Evolutionary conservation across 2,888 invertebrate genomes (phyloP), one percentile per base, ranked within the genome.

Genomic region (Noctua fimbriata): DNA sequence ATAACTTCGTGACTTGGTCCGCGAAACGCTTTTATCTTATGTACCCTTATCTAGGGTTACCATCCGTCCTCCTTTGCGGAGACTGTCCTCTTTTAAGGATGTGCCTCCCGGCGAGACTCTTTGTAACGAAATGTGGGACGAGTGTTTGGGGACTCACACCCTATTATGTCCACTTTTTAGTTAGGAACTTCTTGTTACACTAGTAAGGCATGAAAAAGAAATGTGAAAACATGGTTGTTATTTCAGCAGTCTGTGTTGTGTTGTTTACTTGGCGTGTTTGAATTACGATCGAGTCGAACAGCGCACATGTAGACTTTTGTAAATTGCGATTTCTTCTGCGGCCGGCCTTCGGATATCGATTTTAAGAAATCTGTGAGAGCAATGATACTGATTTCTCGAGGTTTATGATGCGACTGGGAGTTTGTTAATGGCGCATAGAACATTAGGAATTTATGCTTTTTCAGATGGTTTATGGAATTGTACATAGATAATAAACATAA

Each of bases 61-160:
- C 79, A 85, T 77, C 79, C 80, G 77, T 67, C 67, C 70, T 73
- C 69, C 72, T 83, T 80, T 70, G 55, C 83, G 44, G 79, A 73
- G 73, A 73, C 76, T 70, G 84, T 83, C 75, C 87, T 77, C 80
- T 75, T 86, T 77, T 44, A 75, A 87, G 84, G 84, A 86, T 77
- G 63, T 75, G 80, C 80, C 87, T 74, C 76, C 67, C 44, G 79
- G 87, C 69, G 67, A 28, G 55, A 21, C n/a, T 67, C 87, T 85
- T 85, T 86, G 80, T 86, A 79, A 63, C 69, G 55, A 72, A 67
- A 85, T 79, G 69, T 83, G n/a, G 75, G 65, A 69, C 80, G 84
- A 72, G 79, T 80, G 85, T 80, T 83, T 63, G 74, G 83, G 74
- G 73, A 76, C 84, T 69, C 69, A 69, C 47, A 41, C 66, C 65